Evolutionary conservation across 2,797 vertebrate genomes (phyloP), one percentile per base, ranked within the genome.

Genomic region (Enteromius fasciolatus): DNA sequence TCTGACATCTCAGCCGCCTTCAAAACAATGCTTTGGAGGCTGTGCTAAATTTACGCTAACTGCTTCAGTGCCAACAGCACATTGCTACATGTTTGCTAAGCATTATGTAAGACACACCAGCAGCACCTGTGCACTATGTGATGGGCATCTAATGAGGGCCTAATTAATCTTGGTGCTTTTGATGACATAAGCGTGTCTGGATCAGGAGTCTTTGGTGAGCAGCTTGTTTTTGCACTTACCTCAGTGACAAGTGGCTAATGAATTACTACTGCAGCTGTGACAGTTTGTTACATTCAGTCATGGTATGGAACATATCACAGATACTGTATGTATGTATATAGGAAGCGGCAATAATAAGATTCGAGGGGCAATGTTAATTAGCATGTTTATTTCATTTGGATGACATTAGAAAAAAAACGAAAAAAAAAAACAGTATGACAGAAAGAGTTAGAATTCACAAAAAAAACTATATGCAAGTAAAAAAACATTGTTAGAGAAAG

Each of bases 101-200:
- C 70, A 68, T 69, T 74, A 54, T 61, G 83, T 72, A 80, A 77
- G 64, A 57, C 69, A 70, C 18, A 72, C 68, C 39, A 79, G 63
- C 75, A 63, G 52, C 44, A 31, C 78, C 46, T n/a, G 3, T 66
- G 50, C 50, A 67, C 76, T 69, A 78, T 54, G 66, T 82, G 85
- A 86, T 69, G 57, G 59, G 61, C 75, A 70, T 84, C 81, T 87
- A 88, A 88, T 89, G 86, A 87, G 85, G 75, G 74, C 66, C 86
- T 89, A 87, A 87, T 88, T 87, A 83, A 83, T 87, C 64, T 72
- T 78, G 82, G 68, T 76, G 54, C 80, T 89, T 81, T 80, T 80
- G 76, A 84, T 85, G 83, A 63, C 84, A 82, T 77, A 69, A 79
- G 76, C 75, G 80, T 76, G 73, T 83, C 63, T 77, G 78, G 52